Evolutionary conservation across 1,140 invertebrate genomes (phyloP), one percentile per base, ranked within the genome.

Genomic region (Camponotus floridanus): DNA sequence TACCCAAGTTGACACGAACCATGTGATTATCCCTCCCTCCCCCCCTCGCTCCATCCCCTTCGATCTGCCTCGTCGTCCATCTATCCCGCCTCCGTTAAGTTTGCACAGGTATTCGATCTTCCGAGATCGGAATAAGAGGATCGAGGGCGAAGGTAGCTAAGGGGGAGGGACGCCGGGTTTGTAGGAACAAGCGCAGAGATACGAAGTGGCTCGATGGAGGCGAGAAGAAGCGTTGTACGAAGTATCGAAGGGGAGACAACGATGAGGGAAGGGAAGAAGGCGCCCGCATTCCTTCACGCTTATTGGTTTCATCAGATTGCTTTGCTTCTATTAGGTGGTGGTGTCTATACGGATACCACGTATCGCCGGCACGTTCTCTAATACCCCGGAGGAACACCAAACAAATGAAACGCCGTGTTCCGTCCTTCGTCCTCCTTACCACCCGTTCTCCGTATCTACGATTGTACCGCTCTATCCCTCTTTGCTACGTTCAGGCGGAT

Each of bases 261-360:
- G 59, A 42, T 33, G 26, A 65, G 13, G 61, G 9, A 13, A 61
- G 64, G 85, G 88, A 86, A 88, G 87, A 91, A 67, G 86, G 68
- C 86, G 42, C 88, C 89, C 91, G 91, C 92, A 95, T 94, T 94
- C 94, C 93, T 92, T 94, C 94, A 94, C 94, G 94, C 92, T 94
- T 93, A 94, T 95, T 94, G 94, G 93, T 94, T 95, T 93, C 94
- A 94, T 94, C 93, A 93, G 93, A 94, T 94, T 93, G 92, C 92
- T 92, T 93, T 92, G 92, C 92, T 94, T 93, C 91, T 93, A 94
- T 94, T 93, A 93, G 92, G 84, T 88, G 88, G 90, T 92, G 90
- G 64, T 80, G 91, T 92, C 92, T 89, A 90, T 84, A 91, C 89
- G 87, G 91, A 93, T 94, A 93, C 91, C 92, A 90, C 91, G 93